Evolutionary conservation across 1,140 invertebrate species (phyloP), one percentile per base, ranked within the genome.

Genomic region (Microplitis mediator): DNA sequence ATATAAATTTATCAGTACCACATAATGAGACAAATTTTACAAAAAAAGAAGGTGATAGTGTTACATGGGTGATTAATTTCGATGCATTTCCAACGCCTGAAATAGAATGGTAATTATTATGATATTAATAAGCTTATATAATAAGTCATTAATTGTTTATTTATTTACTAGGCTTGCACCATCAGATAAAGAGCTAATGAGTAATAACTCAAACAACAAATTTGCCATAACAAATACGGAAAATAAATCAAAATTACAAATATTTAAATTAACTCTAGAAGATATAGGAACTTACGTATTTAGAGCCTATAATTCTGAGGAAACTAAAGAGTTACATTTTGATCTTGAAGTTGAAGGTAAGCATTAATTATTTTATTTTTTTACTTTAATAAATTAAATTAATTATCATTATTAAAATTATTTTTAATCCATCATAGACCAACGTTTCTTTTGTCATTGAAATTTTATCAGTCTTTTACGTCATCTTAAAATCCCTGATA

Each of bases 1-100:
- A 85, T 73, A 85, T 91, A 31, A 81, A 87, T 63, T 74, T 89
- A 34, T 77, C 68, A 3, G 77, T 87, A 51, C 78, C 84, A 66
- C 80, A 84, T 67, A 23, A 71, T 5, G 56, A 73, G 70, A 73
- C 71, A 76, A 64, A 74, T 73, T 76, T 84, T 80, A 51, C 77
- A 62, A 58, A 51, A 60, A 52, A 71, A 50, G 51, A 80, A 69
- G 63, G 80, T 65, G 56, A 68, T 50, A 35, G 72, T 65, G 50
- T 79, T 8, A 77, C 82, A 65, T 88, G 84, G 84, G 79, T 82
- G 4, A 80, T 89, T 9, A 54, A 85, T 35, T 76, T 89, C 13
- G 72, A 85, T n/a, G 86, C 82, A 8, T 87, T 85, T 81, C 88
- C 88, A 4, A 34, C 77, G 58, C 83, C 86, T 0, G 73, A 72